phyloP scores from a whole-genome alignment of 2,113 vertebrate species.

The Gobio gobio region DNA sequence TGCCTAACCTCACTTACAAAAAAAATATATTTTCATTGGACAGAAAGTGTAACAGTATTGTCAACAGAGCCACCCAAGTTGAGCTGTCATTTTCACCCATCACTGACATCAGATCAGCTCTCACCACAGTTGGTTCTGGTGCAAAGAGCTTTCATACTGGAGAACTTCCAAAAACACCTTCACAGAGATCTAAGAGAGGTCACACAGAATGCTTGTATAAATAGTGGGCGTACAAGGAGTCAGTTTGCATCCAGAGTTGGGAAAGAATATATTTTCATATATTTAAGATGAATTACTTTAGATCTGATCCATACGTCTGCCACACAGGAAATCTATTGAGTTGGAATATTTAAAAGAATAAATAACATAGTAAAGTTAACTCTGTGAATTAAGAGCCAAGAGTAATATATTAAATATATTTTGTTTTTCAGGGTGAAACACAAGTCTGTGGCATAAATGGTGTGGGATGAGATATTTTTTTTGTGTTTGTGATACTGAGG shows the following conservation, averaged over 20 bases:
- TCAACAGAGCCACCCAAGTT: conserved; percentile 40
- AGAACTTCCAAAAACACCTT: conserved; percentile 10
- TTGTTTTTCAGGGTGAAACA: too few relatives aligned
- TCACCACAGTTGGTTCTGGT: conserved; percentile 6
- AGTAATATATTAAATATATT: not conserved
- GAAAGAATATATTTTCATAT: not conserved
- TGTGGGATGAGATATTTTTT: too few relatives aligned
- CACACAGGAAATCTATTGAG: not conserved
- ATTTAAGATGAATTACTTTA: not conserved
- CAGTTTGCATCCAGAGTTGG: not conserved
- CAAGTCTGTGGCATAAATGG: not conserved
- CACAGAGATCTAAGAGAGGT: conserved; percentile 21
- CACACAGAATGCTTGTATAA: not conserved
- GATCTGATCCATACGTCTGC: not conserved
- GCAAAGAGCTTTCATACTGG: conserved; percentile 14
- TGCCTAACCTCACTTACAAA: not conserved
- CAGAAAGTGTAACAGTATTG: conserved; percentile 1
- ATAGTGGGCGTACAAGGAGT: not conserved
- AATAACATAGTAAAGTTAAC: not conserved
- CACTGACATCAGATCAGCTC: conserved; percentile 31
- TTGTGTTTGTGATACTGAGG: too few relatives aligned
- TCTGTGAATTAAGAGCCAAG: not conserved
- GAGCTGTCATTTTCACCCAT: not conserved
- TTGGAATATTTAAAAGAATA: not conserved
- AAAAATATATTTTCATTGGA: conserved; percentile 14